A percentile compares a stretch with the other conserved stretches of the same genome.
phyloP scores from a whole-genome alignment of 2,797 vertebrate genomes.

The Aulostomus chinensis region DNA sequence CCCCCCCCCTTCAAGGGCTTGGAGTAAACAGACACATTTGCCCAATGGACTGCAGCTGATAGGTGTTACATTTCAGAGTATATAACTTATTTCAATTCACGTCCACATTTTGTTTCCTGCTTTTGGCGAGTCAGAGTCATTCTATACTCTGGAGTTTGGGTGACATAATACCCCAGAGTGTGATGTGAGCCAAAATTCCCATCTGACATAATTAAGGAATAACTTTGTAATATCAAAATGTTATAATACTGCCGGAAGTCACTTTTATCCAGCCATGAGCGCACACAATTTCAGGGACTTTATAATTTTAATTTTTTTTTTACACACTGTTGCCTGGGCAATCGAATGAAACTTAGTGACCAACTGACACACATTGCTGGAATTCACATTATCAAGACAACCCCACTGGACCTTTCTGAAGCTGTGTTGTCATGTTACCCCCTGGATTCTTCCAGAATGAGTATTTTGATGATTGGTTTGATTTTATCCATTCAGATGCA shows the following conservation, averaged over 20 bases:
- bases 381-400: too few species aligned
- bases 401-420: too few species aligned
- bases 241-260: neutral
- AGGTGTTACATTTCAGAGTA: conserved; percentile 53
- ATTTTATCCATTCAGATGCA: neutral
- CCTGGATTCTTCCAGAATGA: too few species aligned
- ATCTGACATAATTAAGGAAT: conserved; percentile 11
- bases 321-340: too few species aligned
- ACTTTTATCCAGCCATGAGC: conserved; percentile 6
- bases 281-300: neutral
- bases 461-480: too few species aligned
- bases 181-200: conserved; percentile 6
- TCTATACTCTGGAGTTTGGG: conserved; percentile 1
- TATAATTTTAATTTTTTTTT: too few species aligned
- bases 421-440: too few species aligned
- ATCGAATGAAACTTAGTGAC: too few species aligned
- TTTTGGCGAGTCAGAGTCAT: conserved; percentile 33
- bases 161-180: conserved; percentile 9
- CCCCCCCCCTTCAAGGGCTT: conserved; percentile 74
- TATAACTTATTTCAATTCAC: conserved; percentile 47
- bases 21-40: conserved; percentile 71
- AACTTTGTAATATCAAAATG: conserved; percentile 3
- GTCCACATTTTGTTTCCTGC: conserved; percentile 8
- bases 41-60: conserved; percentile 65
- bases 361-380: too few species aligned